Percentiles rank a stretch among this genome's conserved stretches.
Conservation (phyloP, 2,113 vertebrate species). For the Hepsetus odoe region DNA sequence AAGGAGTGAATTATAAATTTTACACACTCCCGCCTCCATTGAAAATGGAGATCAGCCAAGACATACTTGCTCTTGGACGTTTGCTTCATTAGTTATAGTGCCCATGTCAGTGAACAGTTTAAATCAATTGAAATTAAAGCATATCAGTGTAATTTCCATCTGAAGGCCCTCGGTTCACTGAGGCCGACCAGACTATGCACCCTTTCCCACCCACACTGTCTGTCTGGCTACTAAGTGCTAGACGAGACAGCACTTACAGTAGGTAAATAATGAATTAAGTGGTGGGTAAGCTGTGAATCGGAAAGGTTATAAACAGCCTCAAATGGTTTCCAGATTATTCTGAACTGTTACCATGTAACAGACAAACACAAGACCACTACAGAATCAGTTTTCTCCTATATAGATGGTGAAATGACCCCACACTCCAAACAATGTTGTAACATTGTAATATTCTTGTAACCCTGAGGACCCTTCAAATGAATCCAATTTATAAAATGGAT, state of each 20-base stretch:
- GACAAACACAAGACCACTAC: not conserved
- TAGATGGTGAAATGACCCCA: not conserved
- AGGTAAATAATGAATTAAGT: slow-evolving; percentile 53
- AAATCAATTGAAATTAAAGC: not conserved
- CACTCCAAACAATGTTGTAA: not conserved
- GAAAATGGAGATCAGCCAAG: too few species aligned
- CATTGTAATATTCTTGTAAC: too few species aligned
- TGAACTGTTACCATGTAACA: not conserved
- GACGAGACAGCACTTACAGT: slow-evolving; percentile 49
- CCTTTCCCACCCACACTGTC: not conserved
- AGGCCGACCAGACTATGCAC: not conserved
- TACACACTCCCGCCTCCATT: too few species aligned
- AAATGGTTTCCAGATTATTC: slow-evolving; percentile 3
- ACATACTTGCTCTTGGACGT: too few species aligned
- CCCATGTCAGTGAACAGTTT: not conserved
- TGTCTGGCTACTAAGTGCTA: slow-evolving; percentile 37
- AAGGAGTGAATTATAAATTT: too few species aligned
- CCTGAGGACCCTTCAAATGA: too few species aligned
- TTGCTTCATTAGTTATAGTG: too few species aligned
- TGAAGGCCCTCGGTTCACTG: not conserved
- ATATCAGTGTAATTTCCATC: slow-evolving; percentile 14
- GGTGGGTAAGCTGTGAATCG: slow-evolving; percentile 21
- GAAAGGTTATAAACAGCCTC: slow-evolving; percentile 33
- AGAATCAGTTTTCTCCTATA: not conserved
- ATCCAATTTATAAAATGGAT: too few species aligned